These are phyloP conservation scores for Jacana jacana DNA, from an alignment of 2,113 vertebrate genomes.

Conservation along the genomic window DNA sequence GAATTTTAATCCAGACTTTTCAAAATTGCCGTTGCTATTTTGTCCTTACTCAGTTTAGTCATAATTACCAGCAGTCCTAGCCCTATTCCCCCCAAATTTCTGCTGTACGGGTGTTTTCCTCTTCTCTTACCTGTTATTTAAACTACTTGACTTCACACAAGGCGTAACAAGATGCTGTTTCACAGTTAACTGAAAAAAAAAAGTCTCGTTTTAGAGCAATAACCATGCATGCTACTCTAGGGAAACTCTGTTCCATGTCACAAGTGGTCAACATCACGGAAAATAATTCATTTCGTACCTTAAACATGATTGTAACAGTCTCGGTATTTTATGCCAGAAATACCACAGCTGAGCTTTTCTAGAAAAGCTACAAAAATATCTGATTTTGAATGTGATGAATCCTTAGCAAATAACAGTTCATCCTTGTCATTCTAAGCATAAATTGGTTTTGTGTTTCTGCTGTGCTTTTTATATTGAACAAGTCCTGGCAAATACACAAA, in stretches of 20 bases:
- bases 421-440: not conserved
- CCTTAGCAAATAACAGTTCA: not conserved
- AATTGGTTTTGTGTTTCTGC: not conserved
- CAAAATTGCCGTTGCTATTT: not conserved
- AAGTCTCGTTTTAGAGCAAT: not conserved
- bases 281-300: not conserved
- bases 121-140: not conserved
- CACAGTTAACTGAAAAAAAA: not conserved
- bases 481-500: not conserved
- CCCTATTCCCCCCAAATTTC: not conserved
- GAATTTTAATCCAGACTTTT: not conserved
- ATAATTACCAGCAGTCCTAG: not conserved
- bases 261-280: not conserved
- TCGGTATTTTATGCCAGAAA: not conserved
- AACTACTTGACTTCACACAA: not conserved
- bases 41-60: not conserved
- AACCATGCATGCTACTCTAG: not conserved
- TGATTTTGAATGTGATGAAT: not conserved
- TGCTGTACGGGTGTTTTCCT: not conserved
- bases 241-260: not conserved
- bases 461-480: not conserved
- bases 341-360: not conserved
- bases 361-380: not conserved
- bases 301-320: not conserved
- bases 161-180: not conserved